Evolutionary conservation across 2,888 invertebrate genomes (phyloP).

Genomic region (Automeris io): DNA sequence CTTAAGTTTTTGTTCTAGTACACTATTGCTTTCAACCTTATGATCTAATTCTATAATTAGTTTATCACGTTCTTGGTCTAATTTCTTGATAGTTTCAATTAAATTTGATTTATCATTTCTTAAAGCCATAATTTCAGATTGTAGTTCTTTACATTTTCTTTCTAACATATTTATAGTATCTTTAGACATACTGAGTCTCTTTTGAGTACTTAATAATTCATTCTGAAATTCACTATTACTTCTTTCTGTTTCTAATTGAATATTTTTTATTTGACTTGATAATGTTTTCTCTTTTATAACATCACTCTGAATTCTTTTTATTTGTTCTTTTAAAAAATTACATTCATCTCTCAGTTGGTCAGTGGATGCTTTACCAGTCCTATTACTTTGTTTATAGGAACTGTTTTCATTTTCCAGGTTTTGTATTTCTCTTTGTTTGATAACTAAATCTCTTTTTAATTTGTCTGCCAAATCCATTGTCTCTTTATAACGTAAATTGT

Average conservation of each 20-base stretch:
- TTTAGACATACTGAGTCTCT: conserved; percentile 78
- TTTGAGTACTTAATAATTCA: conserved; percentile 80
- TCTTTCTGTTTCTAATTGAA: conserved; percentile 87
- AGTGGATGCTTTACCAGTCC: conserved; percentile 60
- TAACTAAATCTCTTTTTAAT: conserved; percentile 55
- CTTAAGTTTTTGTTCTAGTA: conserved; percentile 80
- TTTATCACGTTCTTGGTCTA: conserved; percentile 85
- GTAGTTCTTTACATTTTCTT: conserved; percentile 75
- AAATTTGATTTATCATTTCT: conserved; percentile 80
- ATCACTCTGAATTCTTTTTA: conserved; percentile 64
- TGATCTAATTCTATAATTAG: conserved; percentile 81
- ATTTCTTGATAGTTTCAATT: conserved; percentile 77
- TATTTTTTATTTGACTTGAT: conserved; percentile 77
- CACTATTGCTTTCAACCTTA: conserved; percentile 82
- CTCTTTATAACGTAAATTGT: conserved; percentile 54
- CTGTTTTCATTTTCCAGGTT: conserved; percentile 63
- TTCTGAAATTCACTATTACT: conserved; percentile 82
- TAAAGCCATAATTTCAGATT: conserved; percentile 77
- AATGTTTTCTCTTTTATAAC: conserved; percentile 68
- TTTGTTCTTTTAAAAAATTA: conserved; percentile 59
- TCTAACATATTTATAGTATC: conserved; percentile 76
- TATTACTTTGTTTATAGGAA: conserved; percentile 62
- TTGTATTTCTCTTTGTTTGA: conserved; percentile 61
- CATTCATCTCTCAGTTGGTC: conserved; percentile 65
- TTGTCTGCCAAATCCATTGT: conserved; percentile 52